Evolutionary conservation across 2,888 invertebrate genomes (phyloP).

Genomic region (Tridacna gigas): DNA sequence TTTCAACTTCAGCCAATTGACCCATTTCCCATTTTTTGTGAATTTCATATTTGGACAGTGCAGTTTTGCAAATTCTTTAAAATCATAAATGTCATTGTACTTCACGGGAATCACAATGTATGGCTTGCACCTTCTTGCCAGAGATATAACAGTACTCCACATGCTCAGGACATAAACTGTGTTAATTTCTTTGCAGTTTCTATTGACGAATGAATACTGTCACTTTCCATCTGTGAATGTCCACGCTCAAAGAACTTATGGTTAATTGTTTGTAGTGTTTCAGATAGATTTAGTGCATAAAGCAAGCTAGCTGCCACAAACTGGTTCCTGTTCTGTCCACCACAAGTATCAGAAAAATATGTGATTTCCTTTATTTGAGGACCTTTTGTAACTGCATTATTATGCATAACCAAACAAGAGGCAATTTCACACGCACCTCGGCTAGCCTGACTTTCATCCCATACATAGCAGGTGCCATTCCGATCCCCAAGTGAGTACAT

Average conservation of each 20-base stretch:
- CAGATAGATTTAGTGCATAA: slow-evolving; percentile 1
- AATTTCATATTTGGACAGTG: slow-evolving; percentile 35
- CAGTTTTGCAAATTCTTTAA: slow-evolving; percentile 34
- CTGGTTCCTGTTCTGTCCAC: slow-evolving; percentile 45
- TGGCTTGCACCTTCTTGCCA: slow-evolving; percentile 50
- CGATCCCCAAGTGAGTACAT: no score
- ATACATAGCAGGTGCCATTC: slow-evolving; percentile 38
- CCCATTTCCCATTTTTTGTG: slow-evolving; percentile 14
- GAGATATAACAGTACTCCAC: slow-evolving; percentile 35
- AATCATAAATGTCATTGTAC: slow-evolving; percentile 35
- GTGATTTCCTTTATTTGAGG: slow-evolving; percentile 34
- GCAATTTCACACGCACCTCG: slow-evolving; percentile 45
- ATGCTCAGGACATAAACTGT: no score
- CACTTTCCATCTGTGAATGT: slow-evolving; percentile 55
- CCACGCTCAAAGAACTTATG: slow-evolving; percentile 52
- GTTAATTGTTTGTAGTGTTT: slow-evolving; percentile 23
- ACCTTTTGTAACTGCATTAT: slow-evolving; percentile 26
- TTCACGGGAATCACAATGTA: slow-evolving; percentile 51
- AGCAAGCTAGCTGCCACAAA: slow-evolving; percentile 41
- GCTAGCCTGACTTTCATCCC: no score
- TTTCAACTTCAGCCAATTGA: slow-evolving; percentile 47
- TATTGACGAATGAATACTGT: slow-evolving; percentile 51
- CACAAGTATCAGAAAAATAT: slow-evolving; percentile 43
- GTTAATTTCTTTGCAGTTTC: slow-evolving; percentile 49
- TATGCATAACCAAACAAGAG: slow-evolving; percentile 25